Evolutionary conservation across 1,140 invertebrate genomes (phyloP).

Genomic region (Drosophila punjabiensis): DNA sequence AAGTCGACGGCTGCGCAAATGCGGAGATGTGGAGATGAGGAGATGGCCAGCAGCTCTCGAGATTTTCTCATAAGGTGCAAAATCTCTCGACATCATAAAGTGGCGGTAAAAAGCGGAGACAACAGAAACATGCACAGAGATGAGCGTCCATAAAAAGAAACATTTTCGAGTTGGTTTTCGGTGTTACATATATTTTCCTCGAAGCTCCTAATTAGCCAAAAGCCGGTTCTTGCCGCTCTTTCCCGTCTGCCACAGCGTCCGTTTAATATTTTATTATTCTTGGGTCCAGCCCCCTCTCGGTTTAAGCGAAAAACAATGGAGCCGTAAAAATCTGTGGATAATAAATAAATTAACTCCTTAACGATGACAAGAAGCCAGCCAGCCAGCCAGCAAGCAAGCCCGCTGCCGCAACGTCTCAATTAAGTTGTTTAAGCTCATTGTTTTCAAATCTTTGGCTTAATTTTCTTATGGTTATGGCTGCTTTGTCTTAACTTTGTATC

Average conservation of each 20-base stretch:
- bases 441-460: slow-evolving; percentile 76
- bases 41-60: slow-evolving; percentile 51
- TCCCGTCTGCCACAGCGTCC: slow-evolving; percentile 27
- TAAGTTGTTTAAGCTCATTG: slow-evolving; percentile 77
- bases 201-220: slow-evolving; percentile 63
- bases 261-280: slow-evolving; percentile 59
- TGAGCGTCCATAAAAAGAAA: slow-evolving; percentile 68
- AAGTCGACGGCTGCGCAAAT: slow-evolving; percentile 27
- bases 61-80: slow-evolving; percentile 83
- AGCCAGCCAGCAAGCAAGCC: not conserved
- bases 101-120: slow-evolving; percentile 40
- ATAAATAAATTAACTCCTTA: slow-evolving; percentile 83
- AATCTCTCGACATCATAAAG: slow-evolving; percentile 80
- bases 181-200: slow-evolving; percentile 57
- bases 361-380: slow-evolving; percentile 69
- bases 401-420: slow-evolving; percentile 71
- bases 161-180: slow-evolving; percentile 50
- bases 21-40: slow-evolving; percentile 39
- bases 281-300: slow-evolving; percentile 31
- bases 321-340: slow-evolving; percentile 72
- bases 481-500: slow-evolving; percentile 33
- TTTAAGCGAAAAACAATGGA: slow-evolving; percentile 65
- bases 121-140: slow-evolving; percentile 75
- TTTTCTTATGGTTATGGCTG: slow-evolving; percentile 71
- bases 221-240: slow-evolving; percentile 53